phyloP scores from a whole-genome alignment of 2,113 vertebrate genomes.

The Dicentrarchus labrax region DNA sequence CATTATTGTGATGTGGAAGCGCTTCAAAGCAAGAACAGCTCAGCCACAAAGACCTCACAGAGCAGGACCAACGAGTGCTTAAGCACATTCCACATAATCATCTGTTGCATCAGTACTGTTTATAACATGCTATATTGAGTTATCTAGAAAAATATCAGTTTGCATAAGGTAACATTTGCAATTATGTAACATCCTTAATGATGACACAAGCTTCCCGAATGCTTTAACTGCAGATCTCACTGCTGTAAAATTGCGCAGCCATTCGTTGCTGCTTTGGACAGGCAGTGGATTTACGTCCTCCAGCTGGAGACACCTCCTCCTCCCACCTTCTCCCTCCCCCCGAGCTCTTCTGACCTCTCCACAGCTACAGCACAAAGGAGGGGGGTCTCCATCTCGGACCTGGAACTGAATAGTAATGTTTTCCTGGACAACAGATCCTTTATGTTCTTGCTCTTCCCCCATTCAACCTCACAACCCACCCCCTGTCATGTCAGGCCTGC shows the following conservation, averaged over 20 bases:
- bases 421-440: conserved; percentile 73
- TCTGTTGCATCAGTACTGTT: too few species aligned
- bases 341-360: conserved; percentile 54
- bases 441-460: conserved; percentile 50
- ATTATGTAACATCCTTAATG: neutral
- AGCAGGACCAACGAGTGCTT: too few species aligned
- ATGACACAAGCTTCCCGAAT: neutral
- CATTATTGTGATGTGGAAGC: too few species aligned
- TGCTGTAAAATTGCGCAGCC: neutral
- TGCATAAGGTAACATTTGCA: neutral
- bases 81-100: too few species aligned
- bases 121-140: too few species aligned
- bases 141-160: neutral
- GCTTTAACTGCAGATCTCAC: neutral
- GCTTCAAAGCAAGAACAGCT: too few species aligned
- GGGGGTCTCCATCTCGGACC: conserved; percentile 48
- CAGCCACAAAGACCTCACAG: too few species aligned
- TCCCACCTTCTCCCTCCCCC: neutral
- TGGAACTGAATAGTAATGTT: conserved; percentile 46
- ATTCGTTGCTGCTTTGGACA: conserved; percentile 28
- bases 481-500: conserved; percentile 12
- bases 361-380: conserved; percentile 54
- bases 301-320: conserved; percentile 58
- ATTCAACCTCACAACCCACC: neutral
- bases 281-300: conserved; percentile 59